These are phyloP conservation scores for Lasioglossum marginatum DNA, from an alignment of 2,888 invertebrate genomes.

Conservation along the genomic window DNA sequence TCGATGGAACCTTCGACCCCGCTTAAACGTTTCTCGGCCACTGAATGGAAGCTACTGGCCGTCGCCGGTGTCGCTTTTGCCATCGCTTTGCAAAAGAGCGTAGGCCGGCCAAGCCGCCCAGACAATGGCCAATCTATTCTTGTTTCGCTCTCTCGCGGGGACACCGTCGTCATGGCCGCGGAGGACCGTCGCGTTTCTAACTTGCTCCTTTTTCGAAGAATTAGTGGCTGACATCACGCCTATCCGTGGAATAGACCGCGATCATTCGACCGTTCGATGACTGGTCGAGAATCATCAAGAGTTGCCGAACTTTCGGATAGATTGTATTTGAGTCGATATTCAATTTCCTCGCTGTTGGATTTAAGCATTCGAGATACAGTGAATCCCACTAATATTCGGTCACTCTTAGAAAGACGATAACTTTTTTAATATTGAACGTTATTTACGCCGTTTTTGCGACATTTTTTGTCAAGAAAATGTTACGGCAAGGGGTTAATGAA, in stretches of 20 bases:
- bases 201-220: conserved; percentile 44
- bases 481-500: too few species aligned
- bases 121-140: conserved; percentile 74
- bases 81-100: conserved; percentile 51
- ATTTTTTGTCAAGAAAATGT: too few species aligned
- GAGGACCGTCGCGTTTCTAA: conserved; percentile 40
- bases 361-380: too few species aligned
- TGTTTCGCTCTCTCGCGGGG: conserved; percentile 50
- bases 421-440: too few species aligned
- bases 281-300: background rate
- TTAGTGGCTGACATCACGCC: conserved; percentile 41
- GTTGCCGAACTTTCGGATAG: too few species aligned
- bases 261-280: background rate
- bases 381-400: too few species aligned
- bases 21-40: conserved; percentile 56
- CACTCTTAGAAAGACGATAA: too few species aligned
- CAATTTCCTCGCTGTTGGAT: too few species aligned
- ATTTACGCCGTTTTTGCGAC: too few species aligned
- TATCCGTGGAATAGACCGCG: conserved; percentile 17
- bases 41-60: conserved; percentile 59
- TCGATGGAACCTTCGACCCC: conserved; percentile 70
- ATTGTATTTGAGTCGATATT: background rate
- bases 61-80: conserved; percentile 43
- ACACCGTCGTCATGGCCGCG: conserved; percentile 29
- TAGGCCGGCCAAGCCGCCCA: conserved; percentile 56